Evolutionary conservation across 2,888 invertebrate species (phyloP), one percentile per base, ranked within the genome.

Genomic region (Drosophila infuscata): DNA sequence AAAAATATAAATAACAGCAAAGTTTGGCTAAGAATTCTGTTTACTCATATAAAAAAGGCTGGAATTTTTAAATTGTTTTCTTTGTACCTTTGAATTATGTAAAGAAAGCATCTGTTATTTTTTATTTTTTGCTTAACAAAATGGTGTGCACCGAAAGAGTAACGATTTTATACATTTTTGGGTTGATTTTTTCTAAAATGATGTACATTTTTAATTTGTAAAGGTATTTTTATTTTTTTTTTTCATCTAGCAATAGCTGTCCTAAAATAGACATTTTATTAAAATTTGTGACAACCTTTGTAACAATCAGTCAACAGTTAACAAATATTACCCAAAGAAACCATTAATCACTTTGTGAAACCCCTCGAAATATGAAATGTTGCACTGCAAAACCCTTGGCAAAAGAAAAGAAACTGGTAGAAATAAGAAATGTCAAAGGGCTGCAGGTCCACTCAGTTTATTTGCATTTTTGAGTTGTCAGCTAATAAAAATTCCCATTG

Each of bases 381-480:
- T 29, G 33, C 33, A 33, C 3, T 36, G 46, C 12, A 20, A 53
- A 32, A 46, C 46, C 63, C 15, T 48, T 38, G 36, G 7, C 25
- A 36, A 30, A 12, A 32, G 15, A 38, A 54, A 20, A 36, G 32
- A 12, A n/a, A 17, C 51, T 25, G 15, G 41, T 5, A 17, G 51
- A 29, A 30, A 32, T 35, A n/a, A 12, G 20, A 46, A 46, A 53
- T 38, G 32, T 69, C 36, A 60, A 70, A 46, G 51, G 46, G 8
- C 9, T 64, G 59, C 51, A 57, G 32, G 52, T 53, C 25, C 56
- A 48, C 33, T 41, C 5, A 30, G 54, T 38, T 71, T 46, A 58
- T 71, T 77, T 12, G 29, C 52, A 75, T 53, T 57, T 71, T 25
- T 11, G 38, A 30, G 41, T 41, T 59, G 49, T 17, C 38, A 38